Conservation (phyloP, 2,113 vertebrate genomes). For the Dasyurus viverrinus region DNA sequence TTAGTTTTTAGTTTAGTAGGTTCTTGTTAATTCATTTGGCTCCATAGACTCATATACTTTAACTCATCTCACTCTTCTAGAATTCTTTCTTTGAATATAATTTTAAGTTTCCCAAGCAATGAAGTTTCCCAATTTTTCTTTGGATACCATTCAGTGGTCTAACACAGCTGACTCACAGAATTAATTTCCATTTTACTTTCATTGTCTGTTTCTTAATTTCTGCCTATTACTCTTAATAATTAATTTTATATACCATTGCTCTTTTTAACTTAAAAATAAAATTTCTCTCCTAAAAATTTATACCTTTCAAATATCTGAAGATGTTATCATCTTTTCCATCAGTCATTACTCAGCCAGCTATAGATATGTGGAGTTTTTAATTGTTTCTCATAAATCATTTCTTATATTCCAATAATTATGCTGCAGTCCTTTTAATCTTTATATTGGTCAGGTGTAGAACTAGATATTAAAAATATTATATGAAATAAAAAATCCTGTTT, state of each 20-base stretch:
- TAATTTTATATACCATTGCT: constrained; percentile 61
- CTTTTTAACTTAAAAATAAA: constrained; percentile 53
- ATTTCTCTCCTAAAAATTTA: constrained; percentile 53
- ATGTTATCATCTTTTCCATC: constrained; percentile 39
- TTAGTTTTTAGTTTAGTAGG: not conserved
- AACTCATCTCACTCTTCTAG: not conserved
- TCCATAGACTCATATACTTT: not conserved
- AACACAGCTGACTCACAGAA: constrained; percentile 20
- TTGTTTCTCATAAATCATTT: constrained; percentile 51
- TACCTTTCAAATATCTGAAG: constrained; percentile 19
- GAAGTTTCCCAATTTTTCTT: not conserved
- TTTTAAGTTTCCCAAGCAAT: not conserved
- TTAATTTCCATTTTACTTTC: constrained; percentile 23
- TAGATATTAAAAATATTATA: not conserved
- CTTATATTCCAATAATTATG: constrained; percentile 22
- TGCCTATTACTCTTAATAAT: constrained; percentile 53
- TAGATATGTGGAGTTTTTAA: constrained; percentile 40
- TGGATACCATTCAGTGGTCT: constrained; percentile 15
- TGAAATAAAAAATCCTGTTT: not conserved
- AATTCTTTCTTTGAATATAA: not conserved
- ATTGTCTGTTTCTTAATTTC: constrained; percentile 60
- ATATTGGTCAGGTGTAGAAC: not conserved
- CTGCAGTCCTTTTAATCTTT: not conserved
- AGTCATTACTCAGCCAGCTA: constrained; percentile 15
- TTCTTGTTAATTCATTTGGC: not conserved